Evolutionary conservation across 1,140 invertebrate species (phyloP), one percentile per base, ranked within the genome.

Genomic region (Drosophila serrata): DNA sequence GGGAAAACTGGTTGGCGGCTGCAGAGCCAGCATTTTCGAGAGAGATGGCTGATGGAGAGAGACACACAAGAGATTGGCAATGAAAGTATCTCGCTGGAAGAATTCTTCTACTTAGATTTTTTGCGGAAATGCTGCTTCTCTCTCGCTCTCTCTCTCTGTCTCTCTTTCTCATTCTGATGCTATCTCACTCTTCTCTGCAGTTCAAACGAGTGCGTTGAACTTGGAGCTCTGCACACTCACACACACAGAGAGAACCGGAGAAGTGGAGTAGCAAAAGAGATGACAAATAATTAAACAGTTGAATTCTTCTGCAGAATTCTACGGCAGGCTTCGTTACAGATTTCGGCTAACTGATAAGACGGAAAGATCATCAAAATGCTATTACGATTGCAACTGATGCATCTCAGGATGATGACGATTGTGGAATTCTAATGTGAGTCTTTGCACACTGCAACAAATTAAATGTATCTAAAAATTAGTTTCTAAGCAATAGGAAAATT

Each of bases 21-120:
- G 64, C 51, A 17, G 43, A 49, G 29, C 27, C 19, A 42, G 49
- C 45, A 27, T 11, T 6, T 11, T 6, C 22, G 64, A 39, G 19
- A 48, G 49, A 72, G 42, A 55, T 63, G 67, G 53, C 58, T 17
- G 62, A n/a, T 43, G 51, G 59, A 79, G 82, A 81, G 74, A 76
- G 64, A 68, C 65, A n/a, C n/a, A n/a, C n/a, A n/a, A 87, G 72
- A 82, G 80, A 79, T 82, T 80, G 68, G 74, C 84, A 88, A 88
- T 84, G 84, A 88, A 88, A 88, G 84, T 88, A 88, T 88, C 80
- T 80, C 60, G 80, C 84, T 42, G 48, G 59, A 85, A 88, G 85
- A 88, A 88, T 88, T 88, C 76, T 88, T 88, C 85, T 88, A 75
- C 85, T 73, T 88, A 88, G 85, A 88, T 90, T 88, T 88, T 78